Evolutionary conservation across 2,797 vertebrate genomes (phyloP).

Genomic region (Nyctibius grandis): DNA sequence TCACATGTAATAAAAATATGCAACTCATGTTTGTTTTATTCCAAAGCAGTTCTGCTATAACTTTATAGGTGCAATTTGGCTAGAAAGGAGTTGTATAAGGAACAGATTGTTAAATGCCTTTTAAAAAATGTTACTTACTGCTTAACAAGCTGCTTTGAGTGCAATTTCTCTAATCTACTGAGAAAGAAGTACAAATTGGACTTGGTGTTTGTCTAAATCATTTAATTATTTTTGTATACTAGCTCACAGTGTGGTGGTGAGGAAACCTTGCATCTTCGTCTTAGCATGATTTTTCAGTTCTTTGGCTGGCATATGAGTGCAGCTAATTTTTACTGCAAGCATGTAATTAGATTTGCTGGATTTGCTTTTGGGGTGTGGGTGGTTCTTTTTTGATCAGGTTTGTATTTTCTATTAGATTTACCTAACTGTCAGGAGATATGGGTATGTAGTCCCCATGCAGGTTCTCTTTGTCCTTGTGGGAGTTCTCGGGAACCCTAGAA

Average conservation of each 20-base stretch:
- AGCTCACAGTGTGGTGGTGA: neutral
- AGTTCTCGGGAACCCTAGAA: neutral
- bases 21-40: conserved; percentile 11
- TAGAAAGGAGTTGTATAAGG: neutral
- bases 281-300: neutral
- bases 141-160: conserved; percentile 46
- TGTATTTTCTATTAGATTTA: neutral
- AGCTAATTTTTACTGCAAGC: neutral
- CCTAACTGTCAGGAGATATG: neutral
- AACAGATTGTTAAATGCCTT: conserved; percentile 59
- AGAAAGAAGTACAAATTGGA: neutral
- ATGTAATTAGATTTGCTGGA: neutral
- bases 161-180: neutral
- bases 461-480: neutral
- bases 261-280: neutral
- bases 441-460: neutral
- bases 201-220: conserved; percentile 18
- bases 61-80: conserved; percentile 54
- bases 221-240: neutral
- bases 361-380: neutral
- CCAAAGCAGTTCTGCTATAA: neutral
- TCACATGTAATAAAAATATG: conserved; percentile 29
- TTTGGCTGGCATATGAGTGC: neutral
- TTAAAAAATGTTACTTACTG: neutral
- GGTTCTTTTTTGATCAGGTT: neutral